Evolutionary conservation across 2,888 invertebrate species (phyloP), one percentile per base, ranked within the genome.

Genomic region (Silvanus unidentatus): DNA sequence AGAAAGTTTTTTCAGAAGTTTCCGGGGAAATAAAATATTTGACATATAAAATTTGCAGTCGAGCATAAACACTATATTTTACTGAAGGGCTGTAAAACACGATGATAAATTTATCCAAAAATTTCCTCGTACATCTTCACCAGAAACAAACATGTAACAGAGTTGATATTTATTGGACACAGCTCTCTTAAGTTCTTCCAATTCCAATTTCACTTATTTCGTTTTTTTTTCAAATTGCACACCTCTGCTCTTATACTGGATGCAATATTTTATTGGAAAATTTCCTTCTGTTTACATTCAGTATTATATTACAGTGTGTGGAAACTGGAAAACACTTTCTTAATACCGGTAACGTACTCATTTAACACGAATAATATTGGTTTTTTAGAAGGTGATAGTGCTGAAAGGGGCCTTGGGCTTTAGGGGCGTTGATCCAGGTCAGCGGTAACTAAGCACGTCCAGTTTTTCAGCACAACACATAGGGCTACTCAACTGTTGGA

Each of bases 391-490:
- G 49, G 43, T 43, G 45, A 42, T 47, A 40, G 45, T 32, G 39
- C n/a, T 11, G 32, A 32, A 29, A 39, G 42, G n/a, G 32, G 16
- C 30, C 40, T 37, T 11, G 29, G 45, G 47, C 29, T 45, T 48
- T 43, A 30, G 40, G 40, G 39, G 42, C 43, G 50, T 46, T 58
- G 55, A 58, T 55, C 58, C 56, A 54, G 55, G 58, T 56, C 56
- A 55, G 54, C 53, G 46, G 45, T 51, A 49, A 52, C 45, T 52
- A 48, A 49, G 53, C 58, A 58, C 58, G 58, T 58, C 53, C 55
- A 54, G 45, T 51, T 53, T 54, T 52, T 50, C 48, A 39, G 32
- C 13, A n/a, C 32, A 39, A 38, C 29, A 40, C n/a, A n/a, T 13
- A 22, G 35, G 34, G 45, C 38, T 34, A 29, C 41, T 16, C 22